These are phyloP conservation scores for Cephalopterus ornatus DNA, from an alignment of 2,113 vertebrate species.

Conservation along the genomic window DNA sequence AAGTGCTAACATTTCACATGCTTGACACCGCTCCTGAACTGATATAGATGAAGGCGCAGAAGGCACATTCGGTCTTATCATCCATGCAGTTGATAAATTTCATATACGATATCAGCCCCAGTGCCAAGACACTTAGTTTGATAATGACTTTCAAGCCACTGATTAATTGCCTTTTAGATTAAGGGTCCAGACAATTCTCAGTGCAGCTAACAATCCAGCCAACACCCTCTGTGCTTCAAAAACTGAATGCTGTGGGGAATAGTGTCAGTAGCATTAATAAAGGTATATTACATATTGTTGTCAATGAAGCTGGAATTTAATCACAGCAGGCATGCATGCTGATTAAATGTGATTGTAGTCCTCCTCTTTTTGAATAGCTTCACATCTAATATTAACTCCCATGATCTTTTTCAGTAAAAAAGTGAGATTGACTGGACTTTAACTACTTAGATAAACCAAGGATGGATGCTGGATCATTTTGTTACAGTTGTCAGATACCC, in stretches of 20 bases:
- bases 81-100: not conserved
- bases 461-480: not conserved
- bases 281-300: not conserved
- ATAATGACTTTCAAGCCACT: not conserved
- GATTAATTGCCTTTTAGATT: not conserved
- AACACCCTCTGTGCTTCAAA: not conserved
- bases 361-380: not conserved
- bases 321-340: not conserved
- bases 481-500: not conserved
- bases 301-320: not conserved
- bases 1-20: not conserved
- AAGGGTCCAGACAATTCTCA: not conserved
- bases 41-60: not conserved
- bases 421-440: not conserved
- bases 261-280: not conserved
- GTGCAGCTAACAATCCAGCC: not conserved
- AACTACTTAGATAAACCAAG: not conserved
- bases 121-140: not conserved
- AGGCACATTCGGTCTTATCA: accelerated
- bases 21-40: not conserved
- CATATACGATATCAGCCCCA: accelerated
- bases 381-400: not conserved
- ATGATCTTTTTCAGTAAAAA: not conserved
- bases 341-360: not conserved
- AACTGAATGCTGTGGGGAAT: not conserved